These are phyloP conservation scores for Sakesphorus luctuosus DNA, from an alignment of 2,113 vertebrate species.

Conservation along the genomic window DNA sequence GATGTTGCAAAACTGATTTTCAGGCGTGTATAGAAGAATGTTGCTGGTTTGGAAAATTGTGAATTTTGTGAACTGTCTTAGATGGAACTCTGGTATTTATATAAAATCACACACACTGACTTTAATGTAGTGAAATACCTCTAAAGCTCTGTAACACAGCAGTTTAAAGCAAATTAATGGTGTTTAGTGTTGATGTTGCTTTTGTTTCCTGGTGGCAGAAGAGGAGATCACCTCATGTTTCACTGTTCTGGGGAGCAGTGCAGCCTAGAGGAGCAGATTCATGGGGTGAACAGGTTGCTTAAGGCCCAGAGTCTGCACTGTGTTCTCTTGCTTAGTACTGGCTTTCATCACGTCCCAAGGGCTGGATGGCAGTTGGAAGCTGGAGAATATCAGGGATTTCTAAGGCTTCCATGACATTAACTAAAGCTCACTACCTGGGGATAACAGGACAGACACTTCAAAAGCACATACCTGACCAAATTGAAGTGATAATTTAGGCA, in stretches of 20 bases:
- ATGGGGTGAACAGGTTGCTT: neutral
- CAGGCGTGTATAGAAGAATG: neutral
- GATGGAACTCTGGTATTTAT: neutral
- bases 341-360: neutral
- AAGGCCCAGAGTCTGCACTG: accelerated
- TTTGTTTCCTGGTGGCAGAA: neutral
- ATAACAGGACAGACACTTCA: neutral
- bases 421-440: neutral
- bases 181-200: neutral
- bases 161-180: neutral
- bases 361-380: neutral
- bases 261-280: neutral
- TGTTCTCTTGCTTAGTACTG: neutral
- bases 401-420: accelerated
- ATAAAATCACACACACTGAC: no score
- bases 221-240: neutral
- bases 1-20: neutral
- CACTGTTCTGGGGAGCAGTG: no score
- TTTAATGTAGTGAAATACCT: neutral
- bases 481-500: neutral
- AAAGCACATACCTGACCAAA: neutral
- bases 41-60: neutral
- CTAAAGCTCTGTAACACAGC: neutral
- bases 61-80: neutral
- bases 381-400: neutral